Evolutionary conservation across 2,888 invertebrate genomes (phyloP), one percentile per base, ranked within the genome.

Genomic region (Thelaira solivaga): DNA sequence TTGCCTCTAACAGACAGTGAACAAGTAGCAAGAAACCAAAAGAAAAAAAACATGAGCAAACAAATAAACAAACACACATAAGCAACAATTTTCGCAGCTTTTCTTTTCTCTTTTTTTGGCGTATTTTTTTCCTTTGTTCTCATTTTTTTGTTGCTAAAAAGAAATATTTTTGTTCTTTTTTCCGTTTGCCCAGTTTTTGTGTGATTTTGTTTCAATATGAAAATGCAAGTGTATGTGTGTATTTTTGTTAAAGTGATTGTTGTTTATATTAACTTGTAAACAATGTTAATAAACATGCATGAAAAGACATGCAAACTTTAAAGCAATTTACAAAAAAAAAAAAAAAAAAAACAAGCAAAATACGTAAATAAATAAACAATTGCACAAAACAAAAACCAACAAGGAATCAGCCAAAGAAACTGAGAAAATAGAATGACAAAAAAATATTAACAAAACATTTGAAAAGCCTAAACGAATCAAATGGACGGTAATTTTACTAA

Each of bases 211-310:
- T 61, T 4, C 34, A 24, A 39, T 26, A 13, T 39, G 13, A 39
- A 7, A 39, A 11, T 24, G 6, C 11, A 11, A 31, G 29, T 47
- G 7, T 55, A 34, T 57, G 5, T 4, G 6, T 39, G 13, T 69
- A 31, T 47, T 1, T 59, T 29, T 74, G 69, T 65, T 24, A 39
- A 65, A 47, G 74, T 74, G 74, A 67, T 78, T 78, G 78, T 65
- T 78, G 78, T 78, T 78, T 74, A 74, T 78, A 78, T 78, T 78
- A 78, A 78, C 78, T 74, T 78, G 78, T 74, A 78, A 78, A 78
- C 74, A 74, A 78, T 69, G 78, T 78, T 78, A 78, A 78, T 78
- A 78, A 78, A 78, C 78, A 78, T 78, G 78, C 78, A 78, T 78
- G 74, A 74, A 78, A 65, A 65, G 78, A 74, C 78, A 78, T 78